phyloP scores from a whole-genome alignment of 2,113 vertebrate species.

The Microtus richardsoni region DNA sequence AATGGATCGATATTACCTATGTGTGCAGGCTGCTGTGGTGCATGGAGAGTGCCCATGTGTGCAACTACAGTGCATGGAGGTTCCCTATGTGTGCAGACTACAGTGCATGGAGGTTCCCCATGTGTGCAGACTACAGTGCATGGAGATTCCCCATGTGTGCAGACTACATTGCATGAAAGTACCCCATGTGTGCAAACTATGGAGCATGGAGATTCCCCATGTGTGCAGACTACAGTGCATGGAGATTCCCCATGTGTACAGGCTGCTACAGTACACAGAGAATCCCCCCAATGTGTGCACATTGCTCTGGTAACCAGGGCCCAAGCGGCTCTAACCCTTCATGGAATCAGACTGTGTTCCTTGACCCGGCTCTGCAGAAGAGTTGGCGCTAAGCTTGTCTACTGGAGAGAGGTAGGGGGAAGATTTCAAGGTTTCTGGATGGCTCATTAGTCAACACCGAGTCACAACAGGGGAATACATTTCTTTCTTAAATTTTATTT shows the following conservation, averaged over 20 bases:
- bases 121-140: too few relatives aligned
- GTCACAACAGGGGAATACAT: background rate
- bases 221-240: too few relatives aligned
- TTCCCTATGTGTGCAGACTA: too few relatives aligned
- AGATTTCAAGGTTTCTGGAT: background rate
- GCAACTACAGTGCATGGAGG: background rate
- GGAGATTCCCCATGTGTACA: too few relatives aligned
- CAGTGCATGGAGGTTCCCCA: too few relatives aligned
- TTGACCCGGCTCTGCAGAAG: background rate
- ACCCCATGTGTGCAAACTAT: background rate
- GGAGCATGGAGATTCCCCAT: too few relatives aligned
- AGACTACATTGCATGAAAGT: too few relatives aligned
- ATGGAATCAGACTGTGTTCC: accelerated
- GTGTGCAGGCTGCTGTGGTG: too few relatives aligned
- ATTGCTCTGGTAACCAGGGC: background rate
- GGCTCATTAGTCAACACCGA: background rate
- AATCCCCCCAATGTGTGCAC: background rate
- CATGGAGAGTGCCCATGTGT: background rate
- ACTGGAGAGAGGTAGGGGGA: background rate
- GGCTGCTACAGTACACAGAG: too few relatives aligned
- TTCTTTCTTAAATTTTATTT: background rate
- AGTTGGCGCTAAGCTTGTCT: background rate
- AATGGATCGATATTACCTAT: too few relatives aligned
- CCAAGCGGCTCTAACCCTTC: background rate
- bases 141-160: too few relatives aligned